Base-by-base conservation (phyloP, 2,113 vertebrate genomes). In the Plestiodon gilberti region DNA sequence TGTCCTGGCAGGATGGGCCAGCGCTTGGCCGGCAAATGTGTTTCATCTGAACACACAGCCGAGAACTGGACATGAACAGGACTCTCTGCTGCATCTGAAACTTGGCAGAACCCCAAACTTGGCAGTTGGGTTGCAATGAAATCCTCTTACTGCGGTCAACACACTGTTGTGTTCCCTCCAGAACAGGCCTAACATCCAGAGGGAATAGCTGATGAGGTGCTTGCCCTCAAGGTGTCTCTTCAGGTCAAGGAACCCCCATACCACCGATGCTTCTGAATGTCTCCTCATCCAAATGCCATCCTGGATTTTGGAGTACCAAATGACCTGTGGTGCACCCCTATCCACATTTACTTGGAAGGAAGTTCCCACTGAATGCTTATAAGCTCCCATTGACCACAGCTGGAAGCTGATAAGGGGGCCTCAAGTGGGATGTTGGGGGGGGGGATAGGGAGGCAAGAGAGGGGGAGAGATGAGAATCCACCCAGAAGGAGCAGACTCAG, bases 31-130 rank as follows among this genome's bases (percentile, higher is more conserved):
- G 35, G 48, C 38, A 75, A 61, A 70, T 77, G 70, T 71, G 65
- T 61, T 79, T 79, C 84, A 55, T 79, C 52, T 61, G 65, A 70
- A 79, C 76, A 78, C 84, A n/a, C 76, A 79, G 84, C 65, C 40
- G 76, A 85, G 65, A 61, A 59, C 64, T 59, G 75, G 84, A 79
- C 35, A 22, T 30, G 48, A 70, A 23, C 76, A 79, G 6, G 43
- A 30, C 52, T 70, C 73, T 83, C 48, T 38, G 22, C 77, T 85
- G 70, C 22, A 71, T 61, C 52, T 79, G 48, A 40, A 59, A 78
- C 65, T 59, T 85, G 84, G 84, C 76, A 79, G 17, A 76, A 38
- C 43, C 59, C 33, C 40, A 74, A 64, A n/a, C 38, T 48, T 69
- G 55, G 20, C 73, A 82, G 48, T 64, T 83, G 86, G 81, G 64